phyloP scores from a whole-genome alignment of 1,140 invertebrate species.

The Antheraea pernyi region DNA sequence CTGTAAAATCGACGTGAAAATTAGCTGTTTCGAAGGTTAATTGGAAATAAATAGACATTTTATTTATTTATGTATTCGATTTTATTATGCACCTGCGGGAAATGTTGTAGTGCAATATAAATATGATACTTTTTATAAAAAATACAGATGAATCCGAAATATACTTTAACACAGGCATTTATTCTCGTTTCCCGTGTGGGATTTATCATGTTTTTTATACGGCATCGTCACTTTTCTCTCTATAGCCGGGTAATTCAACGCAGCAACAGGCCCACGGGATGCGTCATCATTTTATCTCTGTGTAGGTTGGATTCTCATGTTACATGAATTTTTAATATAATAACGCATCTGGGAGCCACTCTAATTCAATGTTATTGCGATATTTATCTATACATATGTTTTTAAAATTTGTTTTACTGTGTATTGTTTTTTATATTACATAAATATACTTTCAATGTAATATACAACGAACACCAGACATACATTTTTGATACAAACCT shows the following conservation, averaged over 20 bases:
- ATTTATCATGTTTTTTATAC: slow-evolving; percentile 1
- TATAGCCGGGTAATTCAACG: not conserved
- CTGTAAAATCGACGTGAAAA: too few relatives aligned
- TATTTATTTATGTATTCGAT: too few relatives aligned
- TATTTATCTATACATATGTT: not conserved
- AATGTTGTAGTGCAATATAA: too few relatives aligned
- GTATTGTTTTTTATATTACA: too few relatives aligned
- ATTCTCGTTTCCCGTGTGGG: not conserved
- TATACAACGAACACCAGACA: too few relatives aligned
- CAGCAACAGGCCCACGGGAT: not conserved
- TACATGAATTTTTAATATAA: slow-evolving; percentile 1
- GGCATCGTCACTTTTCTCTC: not conserved
- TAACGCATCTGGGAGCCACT: not conserved
- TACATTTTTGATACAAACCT: too few relatives aligned
- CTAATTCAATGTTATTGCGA: not conserved
- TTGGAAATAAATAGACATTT: too few relatives aligned
- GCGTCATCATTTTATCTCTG: not conserved
- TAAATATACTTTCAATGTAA: too few relatives aligned
- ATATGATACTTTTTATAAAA: not conserved
- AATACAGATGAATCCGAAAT: not conserved
- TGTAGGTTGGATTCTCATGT: not conserved
- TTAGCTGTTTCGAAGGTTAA: too few relatives aligned
- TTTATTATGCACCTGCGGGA: too few relatives aligned
- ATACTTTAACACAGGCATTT: not conserved
- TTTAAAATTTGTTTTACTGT: slow-evolving; percentile 12